Percentiles rank a stretch among this genome's conserved stretches.
phyloP scores from a whole-genome alignment of 2,797 vertebrate species.

The Acridotheres tristis region DNA sequence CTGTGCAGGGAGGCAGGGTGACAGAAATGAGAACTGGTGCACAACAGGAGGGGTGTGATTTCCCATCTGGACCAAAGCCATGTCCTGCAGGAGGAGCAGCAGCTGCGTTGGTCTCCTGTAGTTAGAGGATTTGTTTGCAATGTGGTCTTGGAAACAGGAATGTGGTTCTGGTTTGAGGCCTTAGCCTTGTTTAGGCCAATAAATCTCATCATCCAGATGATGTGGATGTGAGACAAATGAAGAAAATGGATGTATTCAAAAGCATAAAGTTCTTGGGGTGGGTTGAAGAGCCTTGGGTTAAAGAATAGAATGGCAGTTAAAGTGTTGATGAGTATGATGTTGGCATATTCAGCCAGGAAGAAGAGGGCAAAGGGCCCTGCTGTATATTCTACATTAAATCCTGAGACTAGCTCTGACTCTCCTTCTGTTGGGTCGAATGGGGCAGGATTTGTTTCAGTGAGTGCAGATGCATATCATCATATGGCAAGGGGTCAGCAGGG shows the following conservation, averaged over 20 bases:
- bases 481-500: too few relatives aligned
- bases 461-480: too few relatives aligned
- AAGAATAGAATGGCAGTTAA: too few relatives aligned
- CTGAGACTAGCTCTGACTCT: too few relatives aligned
- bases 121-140: neutral
- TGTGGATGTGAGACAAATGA: neutral
- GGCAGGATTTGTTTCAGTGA: too few relatives aligned
- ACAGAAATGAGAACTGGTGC: neutral
- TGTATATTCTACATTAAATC: too few relatives aligned
- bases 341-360: too few relatives aligned
- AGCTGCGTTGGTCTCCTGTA: neutral
- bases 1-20: neutral
- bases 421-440: too few relatives aligned
- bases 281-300: too few relatives aligned
- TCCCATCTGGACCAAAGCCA: neutral
- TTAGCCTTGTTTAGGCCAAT: neutral
- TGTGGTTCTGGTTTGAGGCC: neutral
- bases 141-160: neutral
- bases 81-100: neutral
- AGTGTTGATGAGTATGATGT: too few relatives aligned
- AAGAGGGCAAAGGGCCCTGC: too few relatives aligned
- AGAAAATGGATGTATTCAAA: neutral
- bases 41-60: neutral
- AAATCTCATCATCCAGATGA: neutral
- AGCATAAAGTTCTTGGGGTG: neutral